These are phyloP conservation scores for Ephialtes manifestator DNA, from an alignment of 2,888 invertebrate genomes.

Conservation along the genomic window DNA sequence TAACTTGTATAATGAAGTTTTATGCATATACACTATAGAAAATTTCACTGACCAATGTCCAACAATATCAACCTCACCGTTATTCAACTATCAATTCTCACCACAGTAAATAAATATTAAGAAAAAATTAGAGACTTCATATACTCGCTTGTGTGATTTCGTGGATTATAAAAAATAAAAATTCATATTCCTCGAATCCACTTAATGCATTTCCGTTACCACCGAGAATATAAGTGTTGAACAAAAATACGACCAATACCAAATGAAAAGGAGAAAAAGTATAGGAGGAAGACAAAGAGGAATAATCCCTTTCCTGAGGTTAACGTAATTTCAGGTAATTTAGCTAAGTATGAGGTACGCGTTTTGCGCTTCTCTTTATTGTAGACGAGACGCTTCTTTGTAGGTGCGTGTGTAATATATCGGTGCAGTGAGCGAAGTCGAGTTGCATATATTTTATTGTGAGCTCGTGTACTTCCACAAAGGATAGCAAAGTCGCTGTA, in stretches of 20 bases:
- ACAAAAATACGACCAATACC: not conserved
- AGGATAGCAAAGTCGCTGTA: conserved; percentile 20
- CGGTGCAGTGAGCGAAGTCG: not conserved
- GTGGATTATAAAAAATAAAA: no score
- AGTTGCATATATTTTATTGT: not conserved
- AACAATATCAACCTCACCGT: no score
- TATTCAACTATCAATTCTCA: no score
- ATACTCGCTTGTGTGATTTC: no score
- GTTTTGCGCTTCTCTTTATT: conserved; percentile 33
- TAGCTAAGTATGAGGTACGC: conserved; percentile 53
- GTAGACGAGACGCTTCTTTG: not conserved
- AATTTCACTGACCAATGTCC: no score
- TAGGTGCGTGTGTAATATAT: not conserved
- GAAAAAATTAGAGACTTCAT: no score
- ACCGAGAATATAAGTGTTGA: not conserved
- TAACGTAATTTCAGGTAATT: conserved; percentile 63
- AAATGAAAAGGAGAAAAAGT: not conserved
- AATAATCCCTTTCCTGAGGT: conserved; percentile 59
- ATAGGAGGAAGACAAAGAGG: conserved; percentile 35
- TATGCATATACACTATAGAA: no score
- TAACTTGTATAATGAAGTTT: no score
- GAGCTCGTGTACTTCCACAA: not conserved
- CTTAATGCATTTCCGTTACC: not conserved
- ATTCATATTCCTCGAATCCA: no score
- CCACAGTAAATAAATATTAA: no score